These are phyloP conservation scores for Perca fluviatilis DNA, from an alignment of 2,113 vertebrate species.

Conservation along the genomic window DNA sequence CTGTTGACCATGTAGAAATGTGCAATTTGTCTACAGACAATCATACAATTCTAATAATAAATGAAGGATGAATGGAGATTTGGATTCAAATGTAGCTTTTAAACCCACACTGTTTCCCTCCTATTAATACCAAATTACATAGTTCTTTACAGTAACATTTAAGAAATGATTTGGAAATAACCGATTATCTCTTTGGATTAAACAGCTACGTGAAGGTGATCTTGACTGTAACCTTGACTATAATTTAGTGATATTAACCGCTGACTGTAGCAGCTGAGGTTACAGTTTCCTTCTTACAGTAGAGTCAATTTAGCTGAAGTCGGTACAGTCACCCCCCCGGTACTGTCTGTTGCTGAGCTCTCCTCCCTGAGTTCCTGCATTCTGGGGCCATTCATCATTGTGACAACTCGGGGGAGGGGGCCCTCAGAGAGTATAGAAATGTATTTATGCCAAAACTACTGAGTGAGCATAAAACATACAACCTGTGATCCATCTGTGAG, in stretches of 20 bases:
- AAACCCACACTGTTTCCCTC: too few relatives aligned
- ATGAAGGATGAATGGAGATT: too few relatives aligned
- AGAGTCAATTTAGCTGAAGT: background rate
- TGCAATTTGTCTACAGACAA: too few relatives aligned
- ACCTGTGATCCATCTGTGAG: slow-evolving; percentile 5
- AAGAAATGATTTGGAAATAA: too few relatives aligned
- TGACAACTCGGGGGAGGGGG: slow-evolving; percentile 2
- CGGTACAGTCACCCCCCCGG: background rate
- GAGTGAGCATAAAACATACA: slow-evolving; percentile 22
- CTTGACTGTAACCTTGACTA: background rate
- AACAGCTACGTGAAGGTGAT: background rate
- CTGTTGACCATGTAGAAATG: too few relatives aligned
- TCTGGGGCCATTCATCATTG: slow-evolving; percentile 25
- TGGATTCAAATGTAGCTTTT: too few relatives aligned
- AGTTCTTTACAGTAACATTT: too few relatives aligned
- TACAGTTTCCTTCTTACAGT: slow-evolving; percentile 9
- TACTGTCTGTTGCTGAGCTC: background rate
- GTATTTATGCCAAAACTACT: slow-evolving; percentile 31
- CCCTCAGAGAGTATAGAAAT: slow-evolving; percentile 7
- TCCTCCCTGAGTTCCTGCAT: background rate
- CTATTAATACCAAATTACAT: too few relatives aligned
- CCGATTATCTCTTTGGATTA: too few relatives aligned
- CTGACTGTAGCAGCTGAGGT: background rate
- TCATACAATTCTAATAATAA: too few relatives aligned
- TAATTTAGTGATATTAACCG: background rate